Percentiles rank a stretch among this genome's conserved stretches.
These are phyloP conservation scores for Gymnogyps californianus DNA, from an alignment of 2,113 vertebrate species.

Conservation along the genomic window DNA sequence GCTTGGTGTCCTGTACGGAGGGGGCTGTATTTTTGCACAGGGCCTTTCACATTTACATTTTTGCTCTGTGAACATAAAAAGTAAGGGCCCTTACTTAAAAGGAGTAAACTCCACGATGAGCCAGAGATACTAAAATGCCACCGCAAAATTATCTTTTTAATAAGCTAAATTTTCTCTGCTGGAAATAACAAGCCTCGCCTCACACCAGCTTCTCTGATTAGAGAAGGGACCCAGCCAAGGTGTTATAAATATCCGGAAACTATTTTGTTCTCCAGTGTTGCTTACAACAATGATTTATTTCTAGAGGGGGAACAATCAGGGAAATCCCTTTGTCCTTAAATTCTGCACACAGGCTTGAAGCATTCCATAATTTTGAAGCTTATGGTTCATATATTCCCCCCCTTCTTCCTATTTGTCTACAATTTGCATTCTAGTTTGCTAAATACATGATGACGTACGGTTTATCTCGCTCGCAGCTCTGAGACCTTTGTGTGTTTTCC, in stretches of 20 bases:
- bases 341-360: not conserved
- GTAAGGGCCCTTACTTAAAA: not conserved
- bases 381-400: not conserved
- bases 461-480: not conserved
- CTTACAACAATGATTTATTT: constrained; percentile 5
- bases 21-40: not conserved
- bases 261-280: not conserved
- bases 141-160: not conserved
- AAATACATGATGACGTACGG: not conserved
- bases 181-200: not conserved
- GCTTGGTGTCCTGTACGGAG: fast-evolving
- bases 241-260: not conserved
- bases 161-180: not conserved
- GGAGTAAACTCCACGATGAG: not conserved
- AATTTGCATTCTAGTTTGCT: not conserved
- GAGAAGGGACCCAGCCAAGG: not conserved
- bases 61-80: not conserved
- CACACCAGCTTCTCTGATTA: not conserved
- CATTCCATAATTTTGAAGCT: not conserved
- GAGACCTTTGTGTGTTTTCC: not conserved
- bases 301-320: not conserved
- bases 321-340: constrained; percentile 23
- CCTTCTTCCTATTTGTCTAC: not conserved
- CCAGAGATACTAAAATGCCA: not conserved
- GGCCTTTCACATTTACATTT: not conserved